Conservation (phyloP, 2,113 vertebrate species). For the Nanorana parkeri region DNA sequence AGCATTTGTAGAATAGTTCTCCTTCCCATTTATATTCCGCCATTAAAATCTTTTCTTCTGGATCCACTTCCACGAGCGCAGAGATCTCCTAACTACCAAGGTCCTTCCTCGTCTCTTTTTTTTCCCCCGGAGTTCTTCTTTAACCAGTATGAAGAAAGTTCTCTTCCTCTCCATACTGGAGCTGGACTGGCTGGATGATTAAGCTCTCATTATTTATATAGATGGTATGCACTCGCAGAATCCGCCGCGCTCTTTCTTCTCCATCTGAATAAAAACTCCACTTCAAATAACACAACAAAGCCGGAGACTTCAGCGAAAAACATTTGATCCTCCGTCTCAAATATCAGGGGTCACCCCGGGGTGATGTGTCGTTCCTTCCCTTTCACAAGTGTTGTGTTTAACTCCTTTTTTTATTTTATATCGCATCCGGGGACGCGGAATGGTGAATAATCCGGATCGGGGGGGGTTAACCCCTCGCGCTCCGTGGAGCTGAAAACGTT, state of each 20-base stretch:
- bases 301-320: slow-evolving; percentile 15
- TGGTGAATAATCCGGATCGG: neutral
- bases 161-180: too few species aligned
- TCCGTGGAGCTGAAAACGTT: too few species aligned
- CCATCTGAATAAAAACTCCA: neutral
- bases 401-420: neutral
- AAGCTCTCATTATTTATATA: slow-evolving; percentile 16
- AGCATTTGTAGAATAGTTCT: too few species aligned
- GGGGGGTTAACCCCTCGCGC: neutral
- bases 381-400: neutral
- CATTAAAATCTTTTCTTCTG: too few species aligned
- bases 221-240: neutral
- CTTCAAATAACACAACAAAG: slow-evolving; percentile 41
- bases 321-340: slow-evolving; percentile 52
- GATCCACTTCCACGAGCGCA: too few species aligned
- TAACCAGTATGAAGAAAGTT: too few species aligned
- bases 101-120: too few species aligned
- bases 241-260: slow-evolving; percentile 37
- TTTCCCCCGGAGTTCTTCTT: too few species aligned
- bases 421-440: neutral
- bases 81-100: too few species aligned
- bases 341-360: slow-evolving; percentile 44
- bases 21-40: too few species aligned
- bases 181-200: slow-evolving; percentile 30
- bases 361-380: slow-evolving; percentile 35